A percentile compares a stretch with the other conserved stretches of the same genome.
phyloP scores from a whole-genome alignment of 2,113 vertebrate genomes.

The Cnemophilus loriae region DNA sequence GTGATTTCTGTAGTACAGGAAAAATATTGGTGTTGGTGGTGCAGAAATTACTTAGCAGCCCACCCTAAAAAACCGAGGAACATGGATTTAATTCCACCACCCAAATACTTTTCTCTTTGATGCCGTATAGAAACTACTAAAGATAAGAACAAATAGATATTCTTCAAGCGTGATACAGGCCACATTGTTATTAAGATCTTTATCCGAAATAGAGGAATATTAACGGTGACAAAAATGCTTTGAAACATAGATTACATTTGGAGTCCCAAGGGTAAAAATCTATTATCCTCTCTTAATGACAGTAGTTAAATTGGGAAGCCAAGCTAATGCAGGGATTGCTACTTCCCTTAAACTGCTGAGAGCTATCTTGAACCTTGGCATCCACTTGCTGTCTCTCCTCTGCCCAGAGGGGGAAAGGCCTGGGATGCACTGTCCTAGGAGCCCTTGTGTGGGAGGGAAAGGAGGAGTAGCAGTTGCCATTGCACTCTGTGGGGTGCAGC shows the following conservation, averaged over 20 bases:
- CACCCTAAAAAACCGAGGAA: accelerated
- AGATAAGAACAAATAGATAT: neutral
- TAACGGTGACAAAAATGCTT: neutral
- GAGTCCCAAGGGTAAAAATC: neutral
- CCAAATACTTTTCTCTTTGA: neutral
- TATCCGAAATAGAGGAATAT: neutral
- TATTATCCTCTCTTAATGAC: neutral
- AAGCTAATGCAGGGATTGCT: neutral
- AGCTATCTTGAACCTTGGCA: neutral
- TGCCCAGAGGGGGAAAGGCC: neutral
- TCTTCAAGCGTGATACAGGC: neutral
- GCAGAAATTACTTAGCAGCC: neutral
- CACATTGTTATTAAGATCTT: neutral
- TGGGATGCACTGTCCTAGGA: neutral
- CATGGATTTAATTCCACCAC: neutral
- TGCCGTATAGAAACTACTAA: neutral
- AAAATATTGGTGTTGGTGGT: neutral
- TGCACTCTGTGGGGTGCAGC: neutral
- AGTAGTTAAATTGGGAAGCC: neutral
- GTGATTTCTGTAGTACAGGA: neutral
- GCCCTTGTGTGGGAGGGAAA: neutral
- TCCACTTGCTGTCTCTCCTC: neutral
- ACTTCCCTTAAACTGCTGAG: neutral
- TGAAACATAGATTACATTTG: neutral
- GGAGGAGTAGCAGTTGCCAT: neutral